These are phyloP conservation scores for Drusus annulatus DNA, from an alignment of 1,140 invertebrate species.

Conservation along the genomic window DNA sequence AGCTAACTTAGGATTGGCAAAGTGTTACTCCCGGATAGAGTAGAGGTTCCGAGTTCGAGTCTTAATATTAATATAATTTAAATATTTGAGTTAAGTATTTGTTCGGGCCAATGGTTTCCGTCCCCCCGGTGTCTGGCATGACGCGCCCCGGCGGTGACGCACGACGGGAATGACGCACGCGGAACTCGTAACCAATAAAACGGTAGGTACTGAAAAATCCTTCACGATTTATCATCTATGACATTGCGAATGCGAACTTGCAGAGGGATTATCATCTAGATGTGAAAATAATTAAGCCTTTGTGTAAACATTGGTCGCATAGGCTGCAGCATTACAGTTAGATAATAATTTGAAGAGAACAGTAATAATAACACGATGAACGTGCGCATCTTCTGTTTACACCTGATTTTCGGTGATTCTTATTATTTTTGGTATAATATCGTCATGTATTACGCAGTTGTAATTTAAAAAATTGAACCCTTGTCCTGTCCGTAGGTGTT, in stretches of 20 bases:
- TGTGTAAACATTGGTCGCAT: background rate
- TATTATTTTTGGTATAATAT: background rate
- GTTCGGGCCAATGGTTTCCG: background rate
- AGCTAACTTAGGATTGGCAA: too few relatives aligned
- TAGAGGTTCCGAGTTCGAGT: too few relatives aligned
- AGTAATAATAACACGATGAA: background rate
- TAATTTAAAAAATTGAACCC: too few relatives aligned
- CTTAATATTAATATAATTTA: too few relatives aligned
- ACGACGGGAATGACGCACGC: constrained; percentile 33
- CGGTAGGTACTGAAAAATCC: constrained; percentile 32
- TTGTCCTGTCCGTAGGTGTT: too few relatives aligned
- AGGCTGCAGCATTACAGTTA: background rate
- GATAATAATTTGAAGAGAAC: background rate
- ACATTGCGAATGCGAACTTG: background rate
- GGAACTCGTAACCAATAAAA: constrained; percentile 39
- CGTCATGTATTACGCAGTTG: too few relatives aligned
- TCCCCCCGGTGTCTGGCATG: constrained; percentile 15
- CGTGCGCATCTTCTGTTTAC: too few relatives aligned
- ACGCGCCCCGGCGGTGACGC: constrained; percentile 28
- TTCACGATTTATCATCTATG: constrained; percentile 38
- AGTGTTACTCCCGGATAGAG: too few relatives aligned
- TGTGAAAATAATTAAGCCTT: constrained; percentile 7
- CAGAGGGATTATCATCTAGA: background rate
- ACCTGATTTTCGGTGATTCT: background rate
- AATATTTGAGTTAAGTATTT: too few relatives aligned